These are phyloP conservation scores for Podocnemis expansa DNA, from an alignment of 2,113 vertebrate genomes.

Conservation along the genomic window DNA sequence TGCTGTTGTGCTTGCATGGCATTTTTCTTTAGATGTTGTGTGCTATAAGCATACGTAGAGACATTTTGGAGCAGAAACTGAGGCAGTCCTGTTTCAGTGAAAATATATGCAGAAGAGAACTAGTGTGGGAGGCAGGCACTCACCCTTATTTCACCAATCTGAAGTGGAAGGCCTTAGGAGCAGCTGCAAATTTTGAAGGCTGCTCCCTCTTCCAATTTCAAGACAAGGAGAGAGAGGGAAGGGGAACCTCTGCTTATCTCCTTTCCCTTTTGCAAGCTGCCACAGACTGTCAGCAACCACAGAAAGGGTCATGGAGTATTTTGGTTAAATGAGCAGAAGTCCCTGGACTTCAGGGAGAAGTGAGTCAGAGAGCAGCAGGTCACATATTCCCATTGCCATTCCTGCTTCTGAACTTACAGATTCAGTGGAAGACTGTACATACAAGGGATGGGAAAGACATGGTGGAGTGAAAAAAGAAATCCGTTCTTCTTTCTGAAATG, in stretches of 20 bases:
- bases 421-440: background rate
- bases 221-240: background rate
- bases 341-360: fast-evolving
- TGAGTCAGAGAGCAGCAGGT: fast-evolving
- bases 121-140: background rate
- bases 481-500: background rate
- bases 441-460: background rate
- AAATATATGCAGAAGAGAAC: fast-evolving
- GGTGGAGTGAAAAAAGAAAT: background rate
- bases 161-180: background rate
- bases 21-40: background rate
- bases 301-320: background rate
- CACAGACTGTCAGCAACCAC: background rate
- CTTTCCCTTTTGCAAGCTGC: background rate
- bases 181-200: background rate
- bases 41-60: fast-evolving
- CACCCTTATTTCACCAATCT: background rate
- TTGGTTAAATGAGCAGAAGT: background rate
- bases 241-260: background rate
- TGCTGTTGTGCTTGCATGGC: background rate
- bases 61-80: background rate
- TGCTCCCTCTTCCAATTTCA: background rate
- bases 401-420: background rate
- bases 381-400: background rate
- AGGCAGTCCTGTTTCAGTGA: background rate